Base-by-base conservation (phyloP, 2,113 vertebrate genomes). In the Turnix velox region DNA sequence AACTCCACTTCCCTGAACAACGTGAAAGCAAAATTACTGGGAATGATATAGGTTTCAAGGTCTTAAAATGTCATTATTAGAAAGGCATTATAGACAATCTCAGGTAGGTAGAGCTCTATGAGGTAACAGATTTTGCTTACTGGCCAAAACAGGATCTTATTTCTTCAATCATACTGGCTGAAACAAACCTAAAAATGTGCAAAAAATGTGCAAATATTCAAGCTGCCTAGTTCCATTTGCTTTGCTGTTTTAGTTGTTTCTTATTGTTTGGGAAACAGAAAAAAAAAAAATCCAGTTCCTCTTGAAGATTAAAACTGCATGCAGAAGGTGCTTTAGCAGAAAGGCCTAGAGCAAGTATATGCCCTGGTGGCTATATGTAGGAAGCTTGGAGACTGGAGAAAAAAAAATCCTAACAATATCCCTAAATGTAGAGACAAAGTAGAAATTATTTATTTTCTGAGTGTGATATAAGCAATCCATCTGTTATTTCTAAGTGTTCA, bases 401-500 rank as follows among this genome's bases (percentile, higher is more conserved):
- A 83, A 52, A 84, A 66, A 66, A 76, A 81, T 33, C n/a, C 6
- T 71, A 71, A 12, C 10, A 58, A 33, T 58, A 86, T 43, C 74
- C 10, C 10, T 48, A 54, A 24, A 58, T 80, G 10, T 37, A 95
- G 80, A 81, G 51, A 89, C 40, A 79, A 18, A 10, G 33, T 42
- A 69, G 42, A 83, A 62, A 62, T 78, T 72, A 16, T 76, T 87
- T 92, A 23, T 73, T 91, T 96, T 92, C 58, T 83, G 54, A 67
- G 17, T 80, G 57, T 57, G 5, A 5, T 58, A 46, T 83, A 84
- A 90, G 24, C 8, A 46, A 55, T 49, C 59, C 6, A 28, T 74
- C 35, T 88, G 59, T 71, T 92, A 33, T 77, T 86, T 92, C 79
- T 95, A 86, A 55, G 88, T 92, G 83, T 75, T 59, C 88, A 45